Evolutionary conservation across 2,888 invertebrate genomes (phyloP).

Genomic region (Trachelus stipa): DNA sequence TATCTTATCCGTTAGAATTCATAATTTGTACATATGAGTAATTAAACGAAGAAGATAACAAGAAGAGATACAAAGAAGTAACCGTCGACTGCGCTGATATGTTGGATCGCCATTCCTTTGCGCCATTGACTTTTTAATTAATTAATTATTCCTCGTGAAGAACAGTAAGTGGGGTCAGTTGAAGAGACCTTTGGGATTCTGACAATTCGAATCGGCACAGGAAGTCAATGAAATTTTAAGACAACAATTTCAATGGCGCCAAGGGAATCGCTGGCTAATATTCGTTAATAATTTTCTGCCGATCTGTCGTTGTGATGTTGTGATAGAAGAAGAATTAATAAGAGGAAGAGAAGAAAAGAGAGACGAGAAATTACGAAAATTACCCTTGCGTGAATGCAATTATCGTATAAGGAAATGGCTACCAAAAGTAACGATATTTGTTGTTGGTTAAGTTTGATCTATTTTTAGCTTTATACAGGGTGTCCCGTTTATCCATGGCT

Average conservation of each 20-base stretch:
- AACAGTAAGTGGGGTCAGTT: not conserved
- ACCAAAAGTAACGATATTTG: conserved; percentile 45
- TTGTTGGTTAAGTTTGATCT: conserved; percentile 48
- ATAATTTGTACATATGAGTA: conserved; percentile 34
- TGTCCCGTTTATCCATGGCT: not conserved
- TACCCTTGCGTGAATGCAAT: not conserved
- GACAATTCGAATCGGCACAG: not conserved
- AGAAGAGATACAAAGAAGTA: not conserved
- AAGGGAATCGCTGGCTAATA: conserved; percentile 21
- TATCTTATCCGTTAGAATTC: conserved; percentile 30
- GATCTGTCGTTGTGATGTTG: not conserved
- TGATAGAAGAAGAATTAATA: not conserved
- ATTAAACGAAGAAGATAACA: not conserved
- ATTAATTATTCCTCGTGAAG: not conserved
- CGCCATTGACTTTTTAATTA: not conserved
- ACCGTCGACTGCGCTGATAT: not conserved
- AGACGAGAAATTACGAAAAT: not conserved
- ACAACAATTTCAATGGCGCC: not conserved
- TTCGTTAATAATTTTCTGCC: conserved; percentile 27
- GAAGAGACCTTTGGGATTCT: not conserved
- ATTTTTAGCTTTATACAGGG: conserved; percentile 34
- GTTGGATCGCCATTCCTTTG: not conserved
- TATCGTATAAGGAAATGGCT: conserved; percentile 29
- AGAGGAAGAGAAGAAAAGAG: not conserved
- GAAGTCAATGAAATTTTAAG: not conserved